phyloP scores from a whole-genome alignment of 2,888 invertebrate genomes.

The Hydriomena furcata region DNA sequence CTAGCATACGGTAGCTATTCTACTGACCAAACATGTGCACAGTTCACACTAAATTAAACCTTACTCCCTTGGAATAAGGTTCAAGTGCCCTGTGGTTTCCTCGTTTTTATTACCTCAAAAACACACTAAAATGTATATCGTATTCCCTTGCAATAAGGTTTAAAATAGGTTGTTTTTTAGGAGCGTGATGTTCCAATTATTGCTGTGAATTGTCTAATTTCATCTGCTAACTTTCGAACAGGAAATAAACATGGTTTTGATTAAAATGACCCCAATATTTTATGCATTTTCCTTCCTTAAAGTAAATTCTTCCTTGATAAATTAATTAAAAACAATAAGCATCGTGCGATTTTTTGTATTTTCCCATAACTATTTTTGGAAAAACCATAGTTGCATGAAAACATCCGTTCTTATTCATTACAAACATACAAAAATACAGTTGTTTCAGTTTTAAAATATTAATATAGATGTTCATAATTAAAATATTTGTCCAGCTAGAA shows the following conservation, averaged over 20 bases:
- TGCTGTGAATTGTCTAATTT: constrained; percentile 29
- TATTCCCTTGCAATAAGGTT: constrained; percentile 13
- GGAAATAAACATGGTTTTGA: constrained; percentile 5
- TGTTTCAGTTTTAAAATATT: too few relatives aligned
- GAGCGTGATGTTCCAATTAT: constrained; percentile 27
- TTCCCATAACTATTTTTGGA: too few relatives aligned
- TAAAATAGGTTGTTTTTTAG: constrained; percentile 1
- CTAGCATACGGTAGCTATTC: constrained; percentile 27
- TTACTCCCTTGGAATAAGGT: background rate
- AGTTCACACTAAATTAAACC: background rate
- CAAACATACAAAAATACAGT: too few relatives aligned
- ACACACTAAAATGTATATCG: background rate
- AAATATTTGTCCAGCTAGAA: too few relatives aligned
- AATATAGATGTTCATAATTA: too few relatives aligned
- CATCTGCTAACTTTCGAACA: constrained; percentile 18
- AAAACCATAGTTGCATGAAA: too few relatives aligned
- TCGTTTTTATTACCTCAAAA: background rate
- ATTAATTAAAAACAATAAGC: too few relatives aligned
- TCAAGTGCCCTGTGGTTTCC: background rate
- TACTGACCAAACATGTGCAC: constrained; percentile 26
- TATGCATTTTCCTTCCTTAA: too few relatives aligned
- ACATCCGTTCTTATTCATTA: too few relatives aligned
- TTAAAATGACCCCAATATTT: constrained; percentile 4
- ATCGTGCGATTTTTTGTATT: too few relatives aligned
- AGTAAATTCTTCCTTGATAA: too few relatives aligned